Conservation (phyloP, 2,888 invertebrate genomes). For the Drosophila paucipuncta region DNA sequence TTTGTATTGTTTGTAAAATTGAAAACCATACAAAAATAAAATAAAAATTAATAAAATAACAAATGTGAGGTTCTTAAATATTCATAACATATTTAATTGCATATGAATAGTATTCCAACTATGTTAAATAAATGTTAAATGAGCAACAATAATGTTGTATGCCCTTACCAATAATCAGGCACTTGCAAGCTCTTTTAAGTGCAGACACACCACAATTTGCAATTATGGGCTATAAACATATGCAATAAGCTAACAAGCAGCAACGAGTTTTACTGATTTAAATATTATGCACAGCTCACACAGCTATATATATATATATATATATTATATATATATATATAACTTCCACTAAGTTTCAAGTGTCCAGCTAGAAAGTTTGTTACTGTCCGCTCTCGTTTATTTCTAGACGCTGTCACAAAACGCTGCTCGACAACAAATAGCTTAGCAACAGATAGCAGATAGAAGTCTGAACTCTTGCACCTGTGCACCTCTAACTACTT, state of each 20-base stretch:
- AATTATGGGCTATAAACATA: neutral
- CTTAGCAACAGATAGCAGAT: conserved; percentile 76
- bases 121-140: neutral
- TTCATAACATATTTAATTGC: neutral
- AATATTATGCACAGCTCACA: conserved; percentile 48
- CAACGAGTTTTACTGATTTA: conserved; percentile 25
- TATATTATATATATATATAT: conserved; percentile 5
- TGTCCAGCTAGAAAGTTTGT: neutral
- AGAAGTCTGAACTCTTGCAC: conserved; percentile 74
- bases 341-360: conserved; percentile 2
- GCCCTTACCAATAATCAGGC: neutral
- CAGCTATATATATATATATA: neutral
- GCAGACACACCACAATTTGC: neutral
- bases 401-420: conserved; percentile 58
- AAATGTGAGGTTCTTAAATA: neutral
- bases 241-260: conserved; percentile 1
- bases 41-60: neutral
- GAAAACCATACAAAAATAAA: neutral
- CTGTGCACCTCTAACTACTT: conserved; percentile 38
- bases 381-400: conserved; percentile 10
- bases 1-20: neutral
- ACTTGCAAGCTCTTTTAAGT: neutral
- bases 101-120: neutral
- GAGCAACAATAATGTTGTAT: neutral
- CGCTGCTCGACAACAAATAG: conserved; percentile 54